These are phyloP conservation scores for Machimus atricapillus DNA, from an alignment of 2,888 invertebrate species.

Conservation along the genomic window DNA sequence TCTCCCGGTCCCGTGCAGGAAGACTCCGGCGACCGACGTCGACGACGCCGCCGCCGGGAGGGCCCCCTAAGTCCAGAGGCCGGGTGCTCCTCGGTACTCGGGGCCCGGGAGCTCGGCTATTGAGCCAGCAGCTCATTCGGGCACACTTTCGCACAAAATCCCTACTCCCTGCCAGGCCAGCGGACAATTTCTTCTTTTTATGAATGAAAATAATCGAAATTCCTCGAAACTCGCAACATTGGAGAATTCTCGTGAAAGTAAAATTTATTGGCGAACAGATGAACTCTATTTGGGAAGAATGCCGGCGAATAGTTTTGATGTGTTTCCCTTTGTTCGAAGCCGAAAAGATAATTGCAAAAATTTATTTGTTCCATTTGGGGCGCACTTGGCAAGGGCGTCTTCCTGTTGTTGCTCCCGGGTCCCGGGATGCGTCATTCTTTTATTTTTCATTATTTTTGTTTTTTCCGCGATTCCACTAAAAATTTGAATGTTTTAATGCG, in stretches of 20 bases:
- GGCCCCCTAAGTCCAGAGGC: neutral
- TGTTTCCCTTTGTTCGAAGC: neutral
- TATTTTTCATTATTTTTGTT: neutral
- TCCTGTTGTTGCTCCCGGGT: neutral
- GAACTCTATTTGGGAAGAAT: slow-evolving; percentile 24
- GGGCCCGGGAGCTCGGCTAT: neutral
- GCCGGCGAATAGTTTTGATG: slow-evolving; percentile 15
- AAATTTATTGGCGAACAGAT: slow-evolving; percentile 36
- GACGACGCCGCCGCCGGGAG: neutral
- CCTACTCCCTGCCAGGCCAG: neutral
- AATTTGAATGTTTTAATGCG: neutral
- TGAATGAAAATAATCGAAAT: slow-evolving; percentile 36
- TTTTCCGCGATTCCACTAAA: neutral
- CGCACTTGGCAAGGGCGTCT: neutral
- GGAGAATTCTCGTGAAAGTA: slow-evolving; percentile 33
- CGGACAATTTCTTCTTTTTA: slow-evolving; percentile 32
- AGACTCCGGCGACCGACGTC: neutral
- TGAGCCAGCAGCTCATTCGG: neutral
- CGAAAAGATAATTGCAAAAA: slow-evolving; percentile 13
- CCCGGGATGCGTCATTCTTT: neutral
- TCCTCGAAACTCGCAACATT: slow-evolving; percentile 30
- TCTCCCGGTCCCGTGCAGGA: neutral
- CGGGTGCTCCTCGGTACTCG: neutral
- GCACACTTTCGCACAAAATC: neutral
- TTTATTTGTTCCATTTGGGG: slow-evolving; percentile 3